Conservation (phyloP, 1,140 invertebrate genomes). For the Zaprionus lachaisei region DNA sequence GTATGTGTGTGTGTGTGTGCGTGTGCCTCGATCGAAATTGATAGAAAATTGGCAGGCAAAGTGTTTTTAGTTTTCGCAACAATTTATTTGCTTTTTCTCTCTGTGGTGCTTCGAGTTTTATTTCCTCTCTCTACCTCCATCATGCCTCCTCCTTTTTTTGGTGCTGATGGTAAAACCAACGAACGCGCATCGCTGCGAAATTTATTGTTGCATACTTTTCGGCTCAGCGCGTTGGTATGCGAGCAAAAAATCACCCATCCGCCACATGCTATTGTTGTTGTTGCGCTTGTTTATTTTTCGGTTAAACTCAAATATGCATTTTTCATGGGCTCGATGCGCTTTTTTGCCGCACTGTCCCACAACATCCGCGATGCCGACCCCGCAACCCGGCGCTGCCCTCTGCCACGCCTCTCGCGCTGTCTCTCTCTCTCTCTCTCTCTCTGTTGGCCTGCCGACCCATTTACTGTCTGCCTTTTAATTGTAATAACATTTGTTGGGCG, state of each 20-base stretch:
- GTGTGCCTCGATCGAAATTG: slow-evolving; percentile 54
- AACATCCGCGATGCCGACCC: not conserved
- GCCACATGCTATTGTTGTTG: slow-evolving; percentile 60
- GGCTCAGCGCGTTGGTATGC: slow-evolving; percentile 68
- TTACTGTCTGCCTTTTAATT: slow-evolving; percentile 61
- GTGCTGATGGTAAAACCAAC: slow-evolving; percentile 44
- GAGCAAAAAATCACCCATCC: slow-evolving; percentile 9
- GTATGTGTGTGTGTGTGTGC: not conserved
- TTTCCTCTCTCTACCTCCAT: not conserved
- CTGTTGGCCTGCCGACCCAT: not conserved
- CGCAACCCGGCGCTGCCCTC: not conserved
- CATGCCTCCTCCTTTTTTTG: slow-evolving; percentile 3
- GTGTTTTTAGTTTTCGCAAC: slow-evolving; percentile 70
- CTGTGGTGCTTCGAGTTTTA: not conserved
- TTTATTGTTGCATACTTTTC: slow-evolving; percentile 82
- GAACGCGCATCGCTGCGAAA: slow-evolving; percentile 56
- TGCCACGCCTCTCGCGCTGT: not conserved
- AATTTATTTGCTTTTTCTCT: slow-evolving; percentile 59
- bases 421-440: not conserved
- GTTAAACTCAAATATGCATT: slow-evolving; percentile 81
- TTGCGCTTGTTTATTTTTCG: slow-evolving; percentile 75
- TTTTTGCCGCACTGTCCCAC: slow-evolving; percentile 6
- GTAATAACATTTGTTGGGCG: slow-evolving; percentile 73
- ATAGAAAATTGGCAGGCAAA: slow-evolving; percentile 77
- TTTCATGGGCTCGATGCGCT: slow-evolving; percentile 65